Percentiles rank a stretch among this genome's conserved stretches.
These are phyloP conservation scores for Lates japonicus DNA, from an alignment of 2,797 vertebrate species.

Conservation along the genomic window DNA sequence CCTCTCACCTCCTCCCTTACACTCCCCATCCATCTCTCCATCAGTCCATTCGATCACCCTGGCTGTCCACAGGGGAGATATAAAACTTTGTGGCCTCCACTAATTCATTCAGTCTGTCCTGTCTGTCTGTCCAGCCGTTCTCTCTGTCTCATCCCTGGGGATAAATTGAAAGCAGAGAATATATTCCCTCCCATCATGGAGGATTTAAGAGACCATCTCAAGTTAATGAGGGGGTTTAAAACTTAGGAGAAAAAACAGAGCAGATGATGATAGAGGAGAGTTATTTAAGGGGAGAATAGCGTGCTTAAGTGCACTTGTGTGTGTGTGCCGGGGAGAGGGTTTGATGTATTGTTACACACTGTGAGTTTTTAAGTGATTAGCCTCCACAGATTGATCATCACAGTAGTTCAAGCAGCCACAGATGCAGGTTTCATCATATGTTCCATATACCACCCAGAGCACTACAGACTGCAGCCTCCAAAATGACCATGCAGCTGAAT, in stretches of 20 bases:
- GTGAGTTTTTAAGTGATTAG: slow-evolving; percentile 29
- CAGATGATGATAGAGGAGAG: slow-evolving; percentile 27
- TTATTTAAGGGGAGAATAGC: slow-evolving; percentile 40
- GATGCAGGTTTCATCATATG: background rate
- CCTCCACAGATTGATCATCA: background rate
- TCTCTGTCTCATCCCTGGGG: slow-evolving; percentile 43
- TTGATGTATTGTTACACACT: slow-evolving; percentile 13
- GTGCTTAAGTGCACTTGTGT: background rate
- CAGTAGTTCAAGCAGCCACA: background rate
- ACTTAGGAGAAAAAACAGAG: slow-evolving; percentile 57
- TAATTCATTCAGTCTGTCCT: slow-evolving; percentile 31
- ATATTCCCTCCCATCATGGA: slow-evolving; percentile 62
- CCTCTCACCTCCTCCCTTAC: slow-evolving; percentile 11
- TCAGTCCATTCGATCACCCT: slow-evolving; percentile 22
- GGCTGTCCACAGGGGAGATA: slow-evolving; percentile 34
- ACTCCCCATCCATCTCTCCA: slow-evolving; percentile 22
- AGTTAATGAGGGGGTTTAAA: slow-evolving; percentile 70
- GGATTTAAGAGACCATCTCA: slow-evolving; percentile 67
- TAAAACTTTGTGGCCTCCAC: slow-evolving; percentile 53
- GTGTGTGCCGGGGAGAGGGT: background rate
- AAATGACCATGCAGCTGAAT: too few species aligned
- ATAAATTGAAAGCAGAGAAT: slow-evolving; percentile 49
- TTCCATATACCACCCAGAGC: background rate
- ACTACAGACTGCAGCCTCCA: too few species aligned
- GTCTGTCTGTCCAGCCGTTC: slow-evolving; percentile 23